These are phyloP conservation scores for Diadumene lineata DNA, from an alignment of 92 coral and sea anemone species.

Conservation along the genomic window DNA sequence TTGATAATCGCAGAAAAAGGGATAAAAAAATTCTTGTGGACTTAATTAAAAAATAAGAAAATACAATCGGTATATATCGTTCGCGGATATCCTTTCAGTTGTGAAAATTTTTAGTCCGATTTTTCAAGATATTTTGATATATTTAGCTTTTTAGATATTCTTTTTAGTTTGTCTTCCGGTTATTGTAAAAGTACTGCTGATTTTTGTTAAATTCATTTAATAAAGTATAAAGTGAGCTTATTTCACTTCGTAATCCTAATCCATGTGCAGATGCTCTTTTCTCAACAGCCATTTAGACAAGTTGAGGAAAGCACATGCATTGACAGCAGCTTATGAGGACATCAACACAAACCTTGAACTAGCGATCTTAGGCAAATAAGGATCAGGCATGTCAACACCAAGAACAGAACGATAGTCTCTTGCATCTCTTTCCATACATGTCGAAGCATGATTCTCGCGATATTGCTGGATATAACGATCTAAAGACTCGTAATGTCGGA, in stretches of 20 bases:
- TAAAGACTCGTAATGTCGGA: constrained; percentile 84
- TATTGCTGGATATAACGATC: constrained; percentile 83
- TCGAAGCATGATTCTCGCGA: constrained; percentile 74
- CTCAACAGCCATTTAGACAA: not conserved
- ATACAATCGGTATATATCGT: too few relatives aligned
- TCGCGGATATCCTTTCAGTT: too few relatives aligned
- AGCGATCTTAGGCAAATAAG: constrained; percentile 75
- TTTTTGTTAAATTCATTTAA: too few relatives aligned
- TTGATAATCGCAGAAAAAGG: too few relatives aligned
- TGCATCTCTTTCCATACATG: constrained; percentile 57
- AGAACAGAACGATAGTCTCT: constrained; percentile 56
- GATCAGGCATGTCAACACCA: constrained; percentile 82
- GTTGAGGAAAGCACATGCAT: not conserved
- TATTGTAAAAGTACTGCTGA: too few relatives aligned
- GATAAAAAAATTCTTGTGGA: too few relatives aligned
- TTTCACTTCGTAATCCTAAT: not conserved
- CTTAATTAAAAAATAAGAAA: too few relatives aligned
- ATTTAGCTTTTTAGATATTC: too few relatives aligned
- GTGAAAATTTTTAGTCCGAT: too few relatives aligned
- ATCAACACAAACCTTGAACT: constrained; percentile 69
- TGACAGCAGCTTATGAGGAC: too few relatives aligned
- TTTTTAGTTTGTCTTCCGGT: too few relatives aligned
- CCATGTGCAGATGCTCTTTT: not conserved
- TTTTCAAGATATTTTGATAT: too few relatives aligned
- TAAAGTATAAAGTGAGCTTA: not conserved